Percentiles rank a stretch among this genome's conserved stretches.
phyloP scores from a whole-genome alignment of 2,797 vertebrate species.

The Peromyscus eremicus region DNA sequence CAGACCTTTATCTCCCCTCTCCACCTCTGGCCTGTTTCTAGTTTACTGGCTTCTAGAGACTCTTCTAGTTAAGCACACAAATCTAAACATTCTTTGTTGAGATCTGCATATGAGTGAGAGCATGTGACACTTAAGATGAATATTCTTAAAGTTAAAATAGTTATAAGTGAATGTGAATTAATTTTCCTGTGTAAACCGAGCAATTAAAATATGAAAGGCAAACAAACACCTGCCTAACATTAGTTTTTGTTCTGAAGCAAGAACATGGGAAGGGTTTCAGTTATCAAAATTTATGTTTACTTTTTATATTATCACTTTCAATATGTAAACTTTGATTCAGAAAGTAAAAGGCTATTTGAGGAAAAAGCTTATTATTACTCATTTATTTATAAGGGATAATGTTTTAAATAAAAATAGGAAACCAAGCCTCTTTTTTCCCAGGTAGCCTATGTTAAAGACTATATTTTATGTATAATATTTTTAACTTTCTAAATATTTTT shows the following conservation, averaged over 20 bases:
- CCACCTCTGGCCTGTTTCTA: background rate
- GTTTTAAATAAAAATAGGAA: background rate
- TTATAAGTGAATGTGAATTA: background rate
- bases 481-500: background rate
- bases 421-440: background rate
- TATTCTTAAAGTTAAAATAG: background rate
- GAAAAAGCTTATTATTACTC: background rate
- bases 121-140: background rate
- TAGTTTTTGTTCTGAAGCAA: background rate
- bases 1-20: background rate
- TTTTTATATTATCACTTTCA: slow-evolving; percentile 1
- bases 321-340: background rate
- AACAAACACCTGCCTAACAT: background rate
- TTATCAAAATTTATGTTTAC: background rate
- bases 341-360: background rate
- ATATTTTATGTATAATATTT: background rate
- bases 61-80: background rate
- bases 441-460: background rate
- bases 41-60: background rate
- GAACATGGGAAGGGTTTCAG: background rate
- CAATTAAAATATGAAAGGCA: background rate
- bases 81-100: background rate
- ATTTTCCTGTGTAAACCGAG: no score
- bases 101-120: background rate
- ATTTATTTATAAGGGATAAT: background rate